Percentiles rank a stretch among this genome's conserved stretches.
These are phyloP conservation scores for Pyrochroa serraticornis DNA, from an alignment of 2,888 invertebrate species.

Conservation along the genomic window DNA sequence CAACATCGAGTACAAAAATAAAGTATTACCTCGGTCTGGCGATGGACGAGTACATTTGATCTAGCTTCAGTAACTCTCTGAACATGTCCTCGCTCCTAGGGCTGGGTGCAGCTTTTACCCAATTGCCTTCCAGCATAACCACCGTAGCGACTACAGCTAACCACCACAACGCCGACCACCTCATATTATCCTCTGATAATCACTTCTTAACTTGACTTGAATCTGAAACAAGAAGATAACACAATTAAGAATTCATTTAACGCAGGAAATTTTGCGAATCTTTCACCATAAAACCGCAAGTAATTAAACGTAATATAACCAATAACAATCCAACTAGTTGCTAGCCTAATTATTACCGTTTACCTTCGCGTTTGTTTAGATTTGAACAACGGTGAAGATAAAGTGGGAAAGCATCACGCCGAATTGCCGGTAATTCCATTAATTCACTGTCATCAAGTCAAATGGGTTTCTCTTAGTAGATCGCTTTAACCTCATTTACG, in stretches of 20 bases:
- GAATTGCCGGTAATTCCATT: too few species aligned
- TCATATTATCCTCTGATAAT: constrained; percentile 40
- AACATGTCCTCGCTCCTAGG: constrained; percentile 46
- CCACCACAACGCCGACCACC: constrained; percentile 49
- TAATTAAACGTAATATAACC: not conserved
- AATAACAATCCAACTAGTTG: not conserved
- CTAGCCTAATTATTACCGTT: not conserved
- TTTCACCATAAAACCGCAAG: not conserved
- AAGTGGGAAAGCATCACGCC: too few species aligned
- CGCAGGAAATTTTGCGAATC: too few species aligned
- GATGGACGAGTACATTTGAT: constrained; percentile 47
- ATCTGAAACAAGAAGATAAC: constrained; percentile 10
- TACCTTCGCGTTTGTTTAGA: too few species aligned
- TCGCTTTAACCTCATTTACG: too few species aligned
- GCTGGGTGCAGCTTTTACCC: constrained; percentile 38
- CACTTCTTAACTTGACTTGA: constrained; percentile 9
- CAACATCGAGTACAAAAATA: not conserved
- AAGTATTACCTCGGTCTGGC: constrained; percentile 47
- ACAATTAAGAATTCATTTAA: not conserved
- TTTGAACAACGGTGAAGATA: too few species aligned
- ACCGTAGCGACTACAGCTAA: constrained; percentile 44
- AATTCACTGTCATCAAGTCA: too few species aligned
- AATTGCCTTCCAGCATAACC: constrained; percentile 38
- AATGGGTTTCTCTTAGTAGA: too few species aligned
- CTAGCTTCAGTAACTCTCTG: constrained; percentile 44